phyloP scores from a whole-genome alignment of 2,113 vertebrate species.

The Alethe castanea region DNA sequence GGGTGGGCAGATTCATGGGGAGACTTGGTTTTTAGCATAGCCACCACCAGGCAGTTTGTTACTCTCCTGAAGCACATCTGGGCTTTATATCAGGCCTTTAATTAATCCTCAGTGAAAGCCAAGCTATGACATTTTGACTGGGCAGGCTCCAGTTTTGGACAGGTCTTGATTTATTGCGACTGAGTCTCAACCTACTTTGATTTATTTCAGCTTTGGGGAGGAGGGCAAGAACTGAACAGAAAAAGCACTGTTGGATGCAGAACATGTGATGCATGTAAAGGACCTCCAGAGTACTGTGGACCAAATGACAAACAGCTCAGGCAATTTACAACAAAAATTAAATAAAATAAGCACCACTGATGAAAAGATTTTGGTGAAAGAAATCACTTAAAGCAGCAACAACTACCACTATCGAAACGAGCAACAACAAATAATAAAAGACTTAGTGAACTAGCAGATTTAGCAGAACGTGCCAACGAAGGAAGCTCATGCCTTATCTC shows the following conservation, averaged over 20 bases:
- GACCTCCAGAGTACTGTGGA: constrained; percentile 71
- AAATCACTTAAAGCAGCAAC: constrained; percentile 17
- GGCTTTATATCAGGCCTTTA: constrained; percentile 99
- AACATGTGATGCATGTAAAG: constrained; percentile 70
- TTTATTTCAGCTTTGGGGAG: constrained; percentile 94
- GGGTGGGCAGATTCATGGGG: constrained; percentile 81
- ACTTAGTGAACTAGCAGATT: constrained; percentile 30
- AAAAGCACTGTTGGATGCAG: constrained; percentile 80
- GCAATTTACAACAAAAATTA: constrained; percentile 54
- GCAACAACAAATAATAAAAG: constrained; percentile 35
- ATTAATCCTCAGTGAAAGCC: constrained; percentile 99
- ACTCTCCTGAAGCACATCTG: constrained; percentile 94
- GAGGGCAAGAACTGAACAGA: constrained; percentile 79
- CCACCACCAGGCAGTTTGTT: constrained; percentile 78
- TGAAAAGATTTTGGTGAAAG: constrained; percentile 26
- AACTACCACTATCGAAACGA: background rate
- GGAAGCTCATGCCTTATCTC: constrained; percentile 74
- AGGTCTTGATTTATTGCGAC: constrained; percentile 97
- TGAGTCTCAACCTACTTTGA: constrained; percentile 94
- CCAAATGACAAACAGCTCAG: constrained; percentile 67
- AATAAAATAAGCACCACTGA: constrained; percentile 27
- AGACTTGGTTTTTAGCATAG: constrained; percentile 72
- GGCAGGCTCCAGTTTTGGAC: constrained; percentile 98
- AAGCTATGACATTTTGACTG: constrained; percentile 98
- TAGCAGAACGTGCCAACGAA: constrained; percentile 70